Evolutionary conservation across 2,888 invertebrate species (phyloP).

Genomic region (Mesochorus sp.): DNA sequence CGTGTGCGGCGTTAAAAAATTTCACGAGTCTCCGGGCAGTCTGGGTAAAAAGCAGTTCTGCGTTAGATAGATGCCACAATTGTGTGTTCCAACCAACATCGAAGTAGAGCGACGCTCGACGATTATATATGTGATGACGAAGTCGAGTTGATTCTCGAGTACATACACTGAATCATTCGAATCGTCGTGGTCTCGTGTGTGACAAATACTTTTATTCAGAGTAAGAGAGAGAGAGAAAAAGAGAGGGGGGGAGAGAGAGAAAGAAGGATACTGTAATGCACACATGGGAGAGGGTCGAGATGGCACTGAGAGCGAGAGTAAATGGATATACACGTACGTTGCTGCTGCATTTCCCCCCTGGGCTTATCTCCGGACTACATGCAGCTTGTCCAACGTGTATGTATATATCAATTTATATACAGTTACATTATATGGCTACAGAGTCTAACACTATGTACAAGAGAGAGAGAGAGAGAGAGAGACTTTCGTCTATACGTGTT

Average conservation of each 20-base stretch:
- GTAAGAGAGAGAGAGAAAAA: too few species aligned
- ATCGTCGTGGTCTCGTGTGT: not conserved
- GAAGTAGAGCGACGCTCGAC: constrained; percentile 40
- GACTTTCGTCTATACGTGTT: not conserved
- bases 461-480: not conserved
- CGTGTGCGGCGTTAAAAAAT: too few species aligned
- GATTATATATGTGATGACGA: not conserved
- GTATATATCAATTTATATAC: not conserved
- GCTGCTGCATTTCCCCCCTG: constrained; percentile 18
- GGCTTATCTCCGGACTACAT: constrained; percentile 44
- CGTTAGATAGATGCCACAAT: not conserved
- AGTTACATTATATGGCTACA: not conserved
- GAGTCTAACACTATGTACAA: not conserved
- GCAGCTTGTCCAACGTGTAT: constrained; percentile 45
- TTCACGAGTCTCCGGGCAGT: too few species aligned
- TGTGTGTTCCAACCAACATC: not conserved
- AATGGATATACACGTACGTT: not conserved
- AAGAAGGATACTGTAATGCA: not conserved
- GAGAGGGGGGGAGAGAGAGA: too few species aligned
- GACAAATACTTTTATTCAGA: not conserved
- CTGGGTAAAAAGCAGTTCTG: too few species aligned
- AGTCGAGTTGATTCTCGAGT: not conserved
- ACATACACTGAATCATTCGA: not conserved
- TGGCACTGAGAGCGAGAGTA: constrained; percentile 22
- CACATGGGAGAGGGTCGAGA: not conserved